These are phyloP conservation scores for Chrysochloris asiatica DNA, from an alignment of 2,113 vertebrate species.

Conservation along the genomic window DNA sequence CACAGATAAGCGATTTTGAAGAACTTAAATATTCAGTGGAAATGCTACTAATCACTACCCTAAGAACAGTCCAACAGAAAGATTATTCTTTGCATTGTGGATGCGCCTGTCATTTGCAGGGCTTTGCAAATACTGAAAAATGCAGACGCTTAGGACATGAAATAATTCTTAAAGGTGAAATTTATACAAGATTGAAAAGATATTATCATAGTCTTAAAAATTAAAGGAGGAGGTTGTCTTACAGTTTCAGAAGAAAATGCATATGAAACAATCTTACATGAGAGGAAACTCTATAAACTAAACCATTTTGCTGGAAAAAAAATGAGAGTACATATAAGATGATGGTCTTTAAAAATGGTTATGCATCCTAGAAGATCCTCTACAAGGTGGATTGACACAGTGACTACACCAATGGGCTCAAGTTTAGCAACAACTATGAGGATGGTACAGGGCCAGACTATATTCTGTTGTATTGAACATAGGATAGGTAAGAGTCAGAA, in stretches of 20 bases:
- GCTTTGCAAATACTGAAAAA: constrained; percentile 41
- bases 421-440: not conserved
- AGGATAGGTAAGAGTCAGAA: fast-evolving
- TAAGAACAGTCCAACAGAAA: constrained; percentile 13
- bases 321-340: not conserved
- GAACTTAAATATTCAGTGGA: constrained; percentile 47
- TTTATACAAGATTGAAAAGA: not conserved
- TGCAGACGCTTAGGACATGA: not conserved
- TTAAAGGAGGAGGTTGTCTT: not conserved
- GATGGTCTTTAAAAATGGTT: not conserved
- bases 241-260: not conserved
- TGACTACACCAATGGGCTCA: not conserved
- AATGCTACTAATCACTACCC: not conserved
- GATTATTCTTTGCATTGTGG: not conserved
- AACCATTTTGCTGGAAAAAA: constrained; percentile 4
- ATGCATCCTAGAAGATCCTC: not conserved
- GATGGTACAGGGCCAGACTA: not conserved
- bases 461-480: not conserved
- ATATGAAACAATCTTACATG: not conserved
- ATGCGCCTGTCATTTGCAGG: not conserved
- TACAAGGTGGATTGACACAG: not conserved
- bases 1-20: constrained; percentile 49
- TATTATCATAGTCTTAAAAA: constrained; percentile 15
- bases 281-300: not conserved
- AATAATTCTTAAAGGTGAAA: constrained; percentile 8